A percentile compares a stretch with the other conserved stretches of the same genome.
Evolutionary conservation across 2,797 vertebrate genomes (phyloP).

Genomic region (Gadopsis bispinosus): DNA sequence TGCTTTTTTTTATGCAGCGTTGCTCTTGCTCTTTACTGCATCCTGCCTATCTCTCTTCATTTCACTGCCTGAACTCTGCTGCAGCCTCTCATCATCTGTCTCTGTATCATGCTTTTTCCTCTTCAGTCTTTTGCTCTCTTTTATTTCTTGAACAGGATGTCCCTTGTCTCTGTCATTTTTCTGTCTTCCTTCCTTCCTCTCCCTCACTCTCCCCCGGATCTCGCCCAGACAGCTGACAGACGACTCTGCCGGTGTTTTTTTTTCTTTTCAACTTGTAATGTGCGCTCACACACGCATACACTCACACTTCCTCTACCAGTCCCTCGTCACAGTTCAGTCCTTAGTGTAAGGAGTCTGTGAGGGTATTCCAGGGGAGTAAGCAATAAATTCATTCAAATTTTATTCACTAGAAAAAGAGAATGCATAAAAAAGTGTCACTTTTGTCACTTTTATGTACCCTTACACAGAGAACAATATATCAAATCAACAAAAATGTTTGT

Average conservation of each 20-base stretch:
- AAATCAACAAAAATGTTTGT: not conserved
- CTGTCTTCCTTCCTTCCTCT: constrained; percentile 69
- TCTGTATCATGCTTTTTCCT: constrained; percentile 28
- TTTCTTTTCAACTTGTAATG: constrained; percentile 57
- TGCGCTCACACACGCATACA: constrained; percentile 5
- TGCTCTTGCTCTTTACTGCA: constrained; percentile 15
- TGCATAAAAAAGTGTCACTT: not conserved
- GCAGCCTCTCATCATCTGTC: constrained; percentile 26
- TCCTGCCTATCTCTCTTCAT: constrained; percentile 12
- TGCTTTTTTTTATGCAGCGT: not conserved
- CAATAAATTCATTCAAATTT: not conserved
- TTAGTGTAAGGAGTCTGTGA: constrained; percentile 9
- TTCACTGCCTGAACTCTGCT: constrained; percentile 23
- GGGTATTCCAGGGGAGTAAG: constrained; percentile 10
- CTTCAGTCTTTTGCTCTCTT: constrained; percentile 42
- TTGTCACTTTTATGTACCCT: not conserved
- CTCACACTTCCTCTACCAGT: constrained; percentile 52
- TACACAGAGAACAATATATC: not conserved
- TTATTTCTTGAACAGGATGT: constrained; percentile 60
- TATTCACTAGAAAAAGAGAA: not conserved
- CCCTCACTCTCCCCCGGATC: constrained; percentile 75
- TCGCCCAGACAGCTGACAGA: constrained; percentile 81
- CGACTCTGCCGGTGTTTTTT: constrained; percentile 60
- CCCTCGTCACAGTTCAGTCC: constrained; percentile 30
- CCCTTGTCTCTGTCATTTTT: constrained; percentile 70